Evolutionary conservation across 2,888 invertebrate species (phyloP).

Genomic region (Allolobophora icterica): DNA sequence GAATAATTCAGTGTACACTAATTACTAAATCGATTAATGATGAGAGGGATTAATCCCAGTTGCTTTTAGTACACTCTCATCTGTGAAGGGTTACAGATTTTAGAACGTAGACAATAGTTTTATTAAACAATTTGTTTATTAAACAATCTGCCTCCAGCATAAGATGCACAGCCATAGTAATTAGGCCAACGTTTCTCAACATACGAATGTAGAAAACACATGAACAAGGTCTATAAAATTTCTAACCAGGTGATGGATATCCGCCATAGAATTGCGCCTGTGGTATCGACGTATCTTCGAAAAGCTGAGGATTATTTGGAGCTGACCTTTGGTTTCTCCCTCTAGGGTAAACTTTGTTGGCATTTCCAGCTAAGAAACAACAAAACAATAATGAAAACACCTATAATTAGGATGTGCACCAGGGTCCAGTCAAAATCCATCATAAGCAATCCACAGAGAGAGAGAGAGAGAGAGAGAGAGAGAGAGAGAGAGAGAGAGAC

Average conservation of each 20-base stretch:
- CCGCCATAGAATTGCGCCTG: slow-evolving; percentile 30
- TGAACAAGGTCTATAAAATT: background rate
- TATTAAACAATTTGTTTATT: background rate
- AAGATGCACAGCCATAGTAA: background rate
- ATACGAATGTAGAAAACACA: background rate
- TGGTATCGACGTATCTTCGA: slow-evolving; percentile 58
- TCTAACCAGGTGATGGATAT: slow-evolving; percentile 37
- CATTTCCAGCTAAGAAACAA: background rate
- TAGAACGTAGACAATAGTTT: background rate
- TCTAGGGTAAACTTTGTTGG: background rate
- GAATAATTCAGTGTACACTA: background rate
- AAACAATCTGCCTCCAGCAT: background rate
- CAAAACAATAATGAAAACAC: background rate
- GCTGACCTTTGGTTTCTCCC: background rate
- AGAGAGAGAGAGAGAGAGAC: no score
- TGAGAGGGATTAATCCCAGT: no score
- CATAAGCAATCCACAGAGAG: no score
- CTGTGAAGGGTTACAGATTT: background rate
- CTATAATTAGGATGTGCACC: background rate
- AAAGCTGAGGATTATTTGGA: slow-evolving; percentile 56
- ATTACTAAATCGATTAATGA: background rate
- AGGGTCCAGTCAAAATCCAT: no score
- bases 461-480: no score
- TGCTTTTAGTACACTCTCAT: no score
- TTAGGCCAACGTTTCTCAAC: background rate